A percentile compares a stretch with the other conserved stretches of the same genome.
Evolutionary conservation across 2,113 vertebrate genomes (phyloP).

Genomic region (Phylloscopus whistleri): DNA sequence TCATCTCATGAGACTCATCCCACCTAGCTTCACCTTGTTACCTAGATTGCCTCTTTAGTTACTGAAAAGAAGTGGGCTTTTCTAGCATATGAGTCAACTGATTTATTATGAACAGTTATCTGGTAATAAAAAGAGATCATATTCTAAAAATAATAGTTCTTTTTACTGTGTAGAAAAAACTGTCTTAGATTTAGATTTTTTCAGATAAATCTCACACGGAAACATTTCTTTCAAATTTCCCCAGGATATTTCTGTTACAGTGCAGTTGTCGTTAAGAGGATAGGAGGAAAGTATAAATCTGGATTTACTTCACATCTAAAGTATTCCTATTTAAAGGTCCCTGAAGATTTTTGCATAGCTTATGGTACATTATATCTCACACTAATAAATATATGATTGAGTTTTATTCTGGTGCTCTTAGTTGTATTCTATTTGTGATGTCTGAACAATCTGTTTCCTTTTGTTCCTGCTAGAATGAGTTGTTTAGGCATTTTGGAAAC

Average conservation of each 20-base stretch:
- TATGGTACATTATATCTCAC: neutral
- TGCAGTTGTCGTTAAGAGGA: neutral
- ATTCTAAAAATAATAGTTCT: neutral
- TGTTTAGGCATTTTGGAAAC: conserved; percentile 14
- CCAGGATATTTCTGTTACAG: neutral
- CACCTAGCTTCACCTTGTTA: neutral
- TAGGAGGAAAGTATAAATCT: neutral
- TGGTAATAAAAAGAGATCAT: neutral
- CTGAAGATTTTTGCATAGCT: neutral
- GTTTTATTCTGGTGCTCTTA: neutral
- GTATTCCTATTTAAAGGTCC: neutral
- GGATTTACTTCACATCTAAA: neutral
- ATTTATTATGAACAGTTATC: neutral
- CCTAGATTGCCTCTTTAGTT: neutral
- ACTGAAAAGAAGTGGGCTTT: neutral
- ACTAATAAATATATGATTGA: neutral
- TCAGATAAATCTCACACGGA: neutral
- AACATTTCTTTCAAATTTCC: neutral
- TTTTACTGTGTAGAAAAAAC: neutral
- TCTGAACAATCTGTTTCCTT: neutral
- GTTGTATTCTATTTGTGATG: neutral
- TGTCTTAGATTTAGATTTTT: neutral
- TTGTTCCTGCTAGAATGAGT: neutral
- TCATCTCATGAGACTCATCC: neutral
- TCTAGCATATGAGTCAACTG: neutral